Evolutionary conservation across 2,113 vertebrate genomes (phyloP), one percentile per base, ranked within the genome.

Genomic region (Porphyrio hochstetteri): DNA sequence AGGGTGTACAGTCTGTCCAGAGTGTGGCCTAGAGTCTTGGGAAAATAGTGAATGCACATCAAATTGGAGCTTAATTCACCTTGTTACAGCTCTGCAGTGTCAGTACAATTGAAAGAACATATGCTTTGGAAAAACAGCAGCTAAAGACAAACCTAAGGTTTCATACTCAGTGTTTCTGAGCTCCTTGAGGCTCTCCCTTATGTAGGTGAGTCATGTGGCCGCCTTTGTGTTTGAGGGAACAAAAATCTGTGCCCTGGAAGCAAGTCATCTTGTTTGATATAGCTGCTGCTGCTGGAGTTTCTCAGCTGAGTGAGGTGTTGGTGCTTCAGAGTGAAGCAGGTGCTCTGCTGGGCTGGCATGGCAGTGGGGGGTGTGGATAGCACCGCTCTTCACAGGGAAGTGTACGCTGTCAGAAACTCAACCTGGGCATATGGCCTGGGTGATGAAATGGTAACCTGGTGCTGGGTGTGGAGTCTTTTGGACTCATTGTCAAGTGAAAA

Each of bases 341-440:
- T 17, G 42, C 24, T 36, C n/a, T 20, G 64, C 59, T 0, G 1
- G 31, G 50, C 40, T 16, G 65, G 11, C 35, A 3, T 1, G n/a
- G 52, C 0, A 3, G 11, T 1, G 0, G 12, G 12, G 18, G 27
- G 21, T 2, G 19, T 0, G 1, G 27, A n/a, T 7, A 2, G 42
- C 4, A 1, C 5, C 3, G 25, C 44, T 36, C 10, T 3, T 28
- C 25, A 8, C 3, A 2, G 53, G 18, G 7, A 23, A 57, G 14
- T 0, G 3, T 5, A 8, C 9, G 14, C 44, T 10, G 3, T 3
- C 20, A 1, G 2, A 31, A 48, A 23, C 8, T 18, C 6, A 8
- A 16, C 31, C n/a, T 5, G 18, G 20, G 35, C 38, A 6, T 5
- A 7, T 1, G 5, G 33, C 13, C 40, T 28, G 27, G 31, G 13